phyloP scores from a whole-genome alignment of 2,797 vertebrate species.

The Squalus acanthias region DNA sequence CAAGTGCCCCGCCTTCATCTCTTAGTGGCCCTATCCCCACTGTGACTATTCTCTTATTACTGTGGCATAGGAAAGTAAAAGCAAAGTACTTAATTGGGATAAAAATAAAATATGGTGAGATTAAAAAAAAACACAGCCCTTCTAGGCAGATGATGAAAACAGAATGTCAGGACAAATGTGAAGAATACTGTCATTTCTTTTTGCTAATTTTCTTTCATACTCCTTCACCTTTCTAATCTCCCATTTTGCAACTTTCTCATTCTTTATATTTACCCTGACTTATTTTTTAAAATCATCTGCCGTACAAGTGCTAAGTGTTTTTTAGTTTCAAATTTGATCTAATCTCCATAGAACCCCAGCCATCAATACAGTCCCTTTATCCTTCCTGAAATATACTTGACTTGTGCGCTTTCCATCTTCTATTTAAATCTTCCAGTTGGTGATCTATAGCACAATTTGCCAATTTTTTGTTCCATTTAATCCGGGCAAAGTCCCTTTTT shows the following conservation, averaged over 20 bases:
- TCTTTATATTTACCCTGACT: background rate
- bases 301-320: background rate
- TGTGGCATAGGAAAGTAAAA: background rate
- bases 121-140: background rate
- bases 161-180: background rate
- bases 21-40: no score
- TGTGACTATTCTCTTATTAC: background rate
- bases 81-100: background rate
- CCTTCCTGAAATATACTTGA: background rate
- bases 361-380: background rate
- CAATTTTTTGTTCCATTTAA: background rate
- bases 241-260: background rate
- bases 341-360: background rate
- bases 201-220: background rate
- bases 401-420: background rate
- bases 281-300: background rate
- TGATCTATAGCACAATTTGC: background rate
- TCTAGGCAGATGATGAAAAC: background rate
- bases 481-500: background rate
- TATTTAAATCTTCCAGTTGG: background rate
- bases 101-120: background rate
- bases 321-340: background rate
- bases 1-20: background rate
- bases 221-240: background rate
- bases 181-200: background rate